Evolutionary conservation across 2,888 invertebrate species (phyloP).

Genomic region (Tortrix viridana): DNA sequence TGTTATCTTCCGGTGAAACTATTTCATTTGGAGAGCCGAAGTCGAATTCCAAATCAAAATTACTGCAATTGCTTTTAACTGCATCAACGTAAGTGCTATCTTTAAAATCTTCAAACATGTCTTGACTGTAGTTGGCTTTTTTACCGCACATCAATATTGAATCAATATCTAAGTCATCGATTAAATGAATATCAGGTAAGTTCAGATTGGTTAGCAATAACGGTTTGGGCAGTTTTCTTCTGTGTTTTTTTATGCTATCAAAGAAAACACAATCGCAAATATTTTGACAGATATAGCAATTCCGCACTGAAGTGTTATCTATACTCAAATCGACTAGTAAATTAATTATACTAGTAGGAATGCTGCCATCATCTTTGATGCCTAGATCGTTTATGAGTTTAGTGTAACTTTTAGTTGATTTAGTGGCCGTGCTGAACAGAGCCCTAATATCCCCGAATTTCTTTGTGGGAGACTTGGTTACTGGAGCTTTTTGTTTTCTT

Average conservation of each 20-base stretch:
- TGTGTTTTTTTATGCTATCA: constrained; percentile 47
- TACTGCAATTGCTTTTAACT: constrained; percentile 45
- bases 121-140: constrained; percentile 40
- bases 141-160: constrained; percentile 54
- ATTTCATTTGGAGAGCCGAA: constrained; percentile 47
- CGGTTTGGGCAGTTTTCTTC: constrained; percentile 43
- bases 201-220: constrained; percentile 51
- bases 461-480: constrained; percentile 62
- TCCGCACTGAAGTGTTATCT: constrained; percentile 57
- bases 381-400: constrained; percentile 71
- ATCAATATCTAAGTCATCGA: constrained; percentile 62
- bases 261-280: constrained; percentile 71
- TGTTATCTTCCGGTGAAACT: constrained; percentile 37
- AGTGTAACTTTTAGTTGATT: constrained; percentile 76
- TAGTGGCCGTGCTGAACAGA: constrained; percentile 77
- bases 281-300: constrained; percentile 74
- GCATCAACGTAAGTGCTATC: constrained; percentile 32
- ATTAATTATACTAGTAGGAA: constrained; percentile 67
- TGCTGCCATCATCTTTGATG: constrained; percentile 62
- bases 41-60: constrained; percentile 61
- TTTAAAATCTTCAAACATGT: constrained; percentile 22
- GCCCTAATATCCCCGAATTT: constrained; percentile 83
- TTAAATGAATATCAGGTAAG: constrained; percentile 64
- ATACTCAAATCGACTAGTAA: constrained; percentile 76
- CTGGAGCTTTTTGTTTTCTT: constrained; percentile 56